These are phyloP conservation scores for Colius striatus DNA, from an alignment of 2,113 vertebrate genomes.

Conservation along the genomic window DNA sequence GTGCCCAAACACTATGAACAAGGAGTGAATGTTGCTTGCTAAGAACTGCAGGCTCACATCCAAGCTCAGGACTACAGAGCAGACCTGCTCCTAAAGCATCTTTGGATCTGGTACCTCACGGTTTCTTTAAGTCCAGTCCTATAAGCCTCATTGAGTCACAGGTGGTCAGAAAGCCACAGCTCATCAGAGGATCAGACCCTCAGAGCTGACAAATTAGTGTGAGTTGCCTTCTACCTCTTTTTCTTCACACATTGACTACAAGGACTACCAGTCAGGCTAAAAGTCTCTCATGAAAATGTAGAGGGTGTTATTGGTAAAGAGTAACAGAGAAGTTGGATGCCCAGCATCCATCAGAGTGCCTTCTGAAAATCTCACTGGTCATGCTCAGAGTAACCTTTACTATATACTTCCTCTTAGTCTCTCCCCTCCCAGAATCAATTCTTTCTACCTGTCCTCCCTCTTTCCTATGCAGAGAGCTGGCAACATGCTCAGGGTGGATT, in stretches of 20 bases:
- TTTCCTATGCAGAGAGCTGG: neutral
- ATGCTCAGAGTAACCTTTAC: neutral
- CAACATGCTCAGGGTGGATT: neutral
- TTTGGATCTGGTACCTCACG: neutral
- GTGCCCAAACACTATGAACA: neutral
- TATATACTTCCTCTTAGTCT: neutral
- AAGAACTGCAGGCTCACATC: neutral
- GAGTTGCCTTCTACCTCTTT: neutral
- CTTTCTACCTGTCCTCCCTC: neutral
- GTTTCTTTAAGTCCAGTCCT: neutral
- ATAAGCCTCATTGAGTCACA: neutral
- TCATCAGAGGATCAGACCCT: neutral
- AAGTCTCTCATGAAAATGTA: neutral
- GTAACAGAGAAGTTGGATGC: neutral
- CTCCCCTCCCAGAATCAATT: neutral
- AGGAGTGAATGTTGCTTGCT: neutral
- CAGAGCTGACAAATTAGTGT: neutral
- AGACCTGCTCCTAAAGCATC: neutral
- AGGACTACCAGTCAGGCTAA: neutral
- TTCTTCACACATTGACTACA: neutral
- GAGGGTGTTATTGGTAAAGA: neutral
- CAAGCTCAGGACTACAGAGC: rapidly evolving
- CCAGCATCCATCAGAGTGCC: neutral
- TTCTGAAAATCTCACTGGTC: neutral
- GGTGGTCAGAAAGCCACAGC: neutral